Evolutionary conservation across 2,113 vertebrate species (phyloP).

Genomic region (Falcunculus frontatus): DNA sequence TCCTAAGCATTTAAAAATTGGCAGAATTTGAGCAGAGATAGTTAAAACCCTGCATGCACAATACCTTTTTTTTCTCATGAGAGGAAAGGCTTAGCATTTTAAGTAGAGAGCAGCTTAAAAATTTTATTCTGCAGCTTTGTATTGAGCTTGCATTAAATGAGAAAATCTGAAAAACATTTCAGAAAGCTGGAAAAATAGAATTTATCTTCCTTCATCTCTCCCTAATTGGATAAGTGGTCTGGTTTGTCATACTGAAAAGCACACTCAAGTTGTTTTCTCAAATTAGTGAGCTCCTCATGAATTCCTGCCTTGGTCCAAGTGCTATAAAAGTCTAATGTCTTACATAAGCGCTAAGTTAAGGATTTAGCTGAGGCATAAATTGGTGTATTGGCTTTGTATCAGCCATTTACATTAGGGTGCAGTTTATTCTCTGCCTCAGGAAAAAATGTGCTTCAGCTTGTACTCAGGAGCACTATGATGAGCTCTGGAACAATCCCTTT

Average conservation of each 20-base stretch:
- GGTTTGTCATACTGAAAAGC: neutral
- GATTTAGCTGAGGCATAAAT: constrained; percentile 40
- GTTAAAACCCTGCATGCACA: neutral
- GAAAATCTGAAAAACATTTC: constrained; percentile 4
- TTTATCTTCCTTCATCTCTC: neutral
- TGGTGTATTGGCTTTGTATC: constrained; percentile 35
- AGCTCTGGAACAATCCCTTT: neutral
- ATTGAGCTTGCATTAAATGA: neutral
- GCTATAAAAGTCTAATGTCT: constrained; percentile 37
- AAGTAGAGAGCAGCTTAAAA: neutral
- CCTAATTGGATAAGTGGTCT: neutral
- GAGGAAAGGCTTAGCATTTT: neutral
- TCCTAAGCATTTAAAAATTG: neutral
- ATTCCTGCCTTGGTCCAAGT: constrained; percentile 16
- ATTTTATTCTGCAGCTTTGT: neutral
- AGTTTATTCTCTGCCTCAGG: constrained; percentile 25
- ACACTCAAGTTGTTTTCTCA: constrained; percentile 5
- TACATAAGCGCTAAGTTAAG: constrained; percentile 50
- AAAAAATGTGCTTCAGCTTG: constrained; percentile 24
- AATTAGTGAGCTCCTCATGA: constrained; percentile 44
- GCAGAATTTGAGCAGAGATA: neutral
- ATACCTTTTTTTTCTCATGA: neutral
- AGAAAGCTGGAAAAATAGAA: neutral
- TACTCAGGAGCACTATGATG: neutral
- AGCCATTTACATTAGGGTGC: constrained; percentile 38